phyloP scores from a whole-genome alignment of 2,888 invertebrate species.

The Megamerina dolium region DNA sequence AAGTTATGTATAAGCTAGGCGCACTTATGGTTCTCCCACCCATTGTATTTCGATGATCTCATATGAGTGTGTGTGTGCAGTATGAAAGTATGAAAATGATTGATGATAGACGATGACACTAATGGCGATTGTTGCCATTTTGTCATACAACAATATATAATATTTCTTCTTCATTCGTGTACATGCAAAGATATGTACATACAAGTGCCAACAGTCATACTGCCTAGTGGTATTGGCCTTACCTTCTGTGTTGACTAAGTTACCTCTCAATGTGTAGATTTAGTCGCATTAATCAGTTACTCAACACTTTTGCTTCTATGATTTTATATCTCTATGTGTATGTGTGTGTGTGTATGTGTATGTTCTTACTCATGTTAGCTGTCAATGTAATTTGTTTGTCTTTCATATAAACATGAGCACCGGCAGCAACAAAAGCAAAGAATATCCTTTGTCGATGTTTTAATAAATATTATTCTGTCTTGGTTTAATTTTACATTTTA shows the following conservation, averaged over 20 bases:
- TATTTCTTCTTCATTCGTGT: neutral
- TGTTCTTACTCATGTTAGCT: conserved; percentile 11
- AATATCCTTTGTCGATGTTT: conserved; percentile 4
- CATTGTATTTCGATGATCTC: no score
- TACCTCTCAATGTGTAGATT: no score
- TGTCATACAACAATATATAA: conserved; percentile 27
- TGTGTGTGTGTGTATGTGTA: no score
- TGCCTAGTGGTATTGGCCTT: neutral
- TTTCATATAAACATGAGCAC: neutral
- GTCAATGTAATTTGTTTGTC: conserved; percentile 17
- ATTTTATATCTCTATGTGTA: no score
- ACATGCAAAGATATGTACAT: neutral
- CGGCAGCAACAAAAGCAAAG: neutral
- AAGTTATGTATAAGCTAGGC: no score
- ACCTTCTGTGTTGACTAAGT: neutral
- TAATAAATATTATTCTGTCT: conserved; percentile 11
- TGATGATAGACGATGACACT: conserved; percentile 39
- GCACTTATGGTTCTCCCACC: no score
- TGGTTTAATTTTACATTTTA: conserved; percentile 20
- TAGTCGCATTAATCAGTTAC: conserved; percentile 7
- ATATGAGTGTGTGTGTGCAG: no score
- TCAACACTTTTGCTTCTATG: no score
- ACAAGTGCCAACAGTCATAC: neutral
- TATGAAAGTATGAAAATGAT: conserved; percentile 23
- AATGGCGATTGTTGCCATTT: conserved; percentile 42